phyloP scores from a whole-genome alignment of 2,888 invertebrate species.

The Cataglyphis cursor region DNA sequence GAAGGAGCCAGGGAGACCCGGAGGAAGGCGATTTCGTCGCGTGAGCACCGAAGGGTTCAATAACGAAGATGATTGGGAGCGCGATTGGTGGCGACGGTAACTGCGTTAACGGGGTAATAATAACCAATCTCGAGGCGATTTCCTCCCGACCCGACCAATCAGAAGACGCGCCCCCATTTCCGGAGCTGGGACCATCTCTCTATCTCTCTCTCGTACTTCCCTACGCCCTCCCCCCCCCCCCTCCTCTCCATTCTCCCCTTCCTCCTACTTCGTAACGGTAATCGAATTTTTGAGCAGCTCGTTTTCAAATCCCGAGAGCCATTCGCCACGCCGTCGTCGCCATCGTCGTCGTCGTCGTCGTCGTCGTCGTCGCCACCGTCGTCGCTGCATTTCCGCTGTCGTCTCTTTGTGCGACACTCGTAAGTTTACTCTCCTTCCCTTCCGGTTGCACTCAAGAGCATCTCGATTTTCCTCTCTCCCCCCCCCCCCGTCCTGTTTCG shows the following conservation, averaged over 20 bases:
- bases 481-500: constrained; percentile 6
- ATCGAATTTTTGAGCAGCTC: constrained; percentile 82
- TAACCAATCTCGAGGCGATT: constrained; percentile 86
- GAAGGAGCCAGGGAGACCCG: constrained; percentile 60
- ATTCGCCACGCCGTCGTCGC: constrained; percentile 38
- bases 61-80: constrained; percentile 84
- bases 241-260: background rate
- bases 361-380: constrained; percentile 24
- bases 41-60: constrained; percentile 77
- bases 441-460: constrained; percentile 45
- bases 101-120: constrained; percentile 85
- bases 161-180: constrained; percentile 85
- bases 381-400: constrained; percentile 53
- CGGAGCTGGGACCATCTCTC: constrained; percentile 67
- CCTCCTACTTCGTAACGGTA: constrained; percentile 64
- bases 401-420: constrained; percentile 56
- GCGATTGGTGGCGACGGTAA: constrained; percentile 81
- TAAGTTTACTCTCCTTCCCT: constrained; percentile 49
- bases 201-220: background rate
- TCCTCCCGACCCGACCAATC: constrained; percentile 85
- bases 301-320: constrained; percentile 80
- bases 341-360: constrained; percentile 24
- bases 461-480: background rate
- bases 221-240: background rate
- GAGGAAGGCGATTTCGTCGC: constrained; percentile 73